These are phyloP conservation scores for Andricus grossulariae DNA, from an alignment of 1,140 invertebrate species.

Conservation along the genomic window DNA sequence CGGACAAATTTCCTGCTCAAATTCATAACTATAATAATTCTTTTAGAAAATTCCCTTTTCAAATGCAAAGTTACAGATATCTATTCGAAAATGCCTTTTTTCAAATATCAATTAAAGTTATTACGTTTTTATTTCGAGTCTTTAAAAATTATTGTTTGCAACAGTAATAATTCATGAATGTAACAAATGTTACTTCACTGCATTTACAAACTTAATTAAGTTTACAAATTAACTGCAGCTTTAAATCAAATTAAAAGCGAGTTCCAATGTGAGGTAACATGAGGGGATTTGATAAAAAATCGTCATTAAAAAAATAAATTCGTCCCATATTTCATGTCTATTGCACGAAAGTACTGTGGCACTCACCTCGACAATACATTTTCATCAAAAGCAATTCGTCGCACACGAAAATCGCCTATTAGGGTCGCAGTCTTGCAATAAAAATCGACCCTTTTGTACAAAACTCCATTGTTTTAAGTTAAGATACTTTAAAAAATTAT, in stretches of 20 bases:
- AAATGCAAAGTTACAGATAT: too few species aligned
- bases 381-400: constrained; percentile 13
- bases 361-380: neutral
- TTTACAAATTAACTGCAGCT: neutral
- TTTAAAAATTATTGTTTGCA: too few species aligned
- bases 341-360: constrained; percentile 6
- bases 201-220: constrained; percentile 5
- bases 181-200: neutral
- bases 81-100: too few species aligned
- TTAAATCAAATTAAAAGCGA: neutral
- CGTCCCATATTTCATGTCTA: constrained; percentile 17
- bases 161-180: neutral
- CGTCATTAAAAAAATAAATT: constrained; percentile 29
- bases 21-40: too few species aligned
- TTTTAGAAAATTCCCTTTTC: too few species aligned
- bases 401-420: constrained; percentile 33
- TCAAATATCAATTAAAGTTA: too few species aligned
- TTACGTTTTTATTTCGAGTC: too few species aligned
- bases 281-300: constrained; percentile 22
- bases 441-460: constrained; percentile 10
- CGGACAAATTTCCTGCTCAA: too few species aligned
- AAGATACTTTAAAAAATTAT: too few species aligned
- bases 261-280: neutral
- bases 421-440: constrained; percentile 15
- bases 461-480: constrained; percentile 33